Percentiles rank a stretch among this genome's conserved stretches.
phyloP scores from a whole-genome alignment of 2,888 invertebrate species.

The Pseudococcus longispinus region DNA sequence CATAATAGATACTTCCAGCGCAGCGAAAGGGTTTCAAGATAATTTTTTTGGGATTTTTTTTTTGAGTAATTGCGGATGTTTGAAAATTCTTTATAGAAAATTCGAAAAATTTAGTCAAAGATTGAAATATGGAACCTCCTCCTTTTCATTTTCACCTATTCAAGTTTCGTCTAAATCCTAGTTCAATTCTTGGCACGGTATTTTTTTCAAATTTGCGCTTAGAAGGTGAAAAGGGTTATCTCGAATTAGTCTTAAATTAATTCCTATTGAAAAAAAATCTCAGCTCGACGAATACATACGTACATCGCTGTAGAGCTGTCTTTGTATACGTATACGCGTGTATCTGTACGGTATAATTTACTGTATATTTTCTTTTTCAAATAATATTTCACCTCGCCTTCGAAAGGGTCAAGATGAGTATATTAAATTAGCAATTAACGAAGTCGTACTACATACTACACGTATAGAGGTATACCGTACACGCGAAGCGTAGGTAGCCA shows the following conservation, averaged over 20 bases:
- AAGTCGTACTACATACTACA: neutral
- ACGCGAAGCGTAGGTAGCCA: neutral
- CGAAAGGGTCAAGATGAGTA: neutral
- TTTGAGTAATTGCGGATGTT: no score
- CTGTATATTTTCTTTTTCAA: neutral
- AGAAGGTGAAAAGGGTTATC: neutral
- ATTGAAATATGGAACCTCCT: no score
- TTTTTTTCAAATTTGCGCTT: neutral
- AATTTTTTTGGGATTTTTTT: no score
- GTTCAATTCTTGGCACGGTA: neutral
- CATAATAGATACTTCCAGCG: no score
- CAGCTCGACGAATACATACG: neutral
- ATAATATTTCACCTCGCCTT: neutral
- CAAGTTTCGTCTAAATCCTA: neutral
- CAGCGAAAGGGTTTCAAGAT: no score
- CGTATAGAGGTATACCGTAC: neutral
- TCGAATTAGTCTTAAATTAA: neutral
- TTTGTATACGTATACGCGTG: no score
- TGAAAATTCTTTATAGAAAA: no score
- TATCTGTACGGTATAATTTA: neutral
- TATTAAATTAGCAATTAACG: conserved; percentile 6
- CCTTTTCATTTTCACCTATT: no score
- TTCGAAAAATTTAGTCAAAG: no score
- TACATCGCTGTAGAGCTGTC: no score
- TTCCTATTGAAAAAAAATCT: neutral